Evolutionary conservation across 2,113 vertebrate genomes (phyloP), one percentile per base, ranked within the genome.

Genomic region (Gallinago jamesoni): DNA sequence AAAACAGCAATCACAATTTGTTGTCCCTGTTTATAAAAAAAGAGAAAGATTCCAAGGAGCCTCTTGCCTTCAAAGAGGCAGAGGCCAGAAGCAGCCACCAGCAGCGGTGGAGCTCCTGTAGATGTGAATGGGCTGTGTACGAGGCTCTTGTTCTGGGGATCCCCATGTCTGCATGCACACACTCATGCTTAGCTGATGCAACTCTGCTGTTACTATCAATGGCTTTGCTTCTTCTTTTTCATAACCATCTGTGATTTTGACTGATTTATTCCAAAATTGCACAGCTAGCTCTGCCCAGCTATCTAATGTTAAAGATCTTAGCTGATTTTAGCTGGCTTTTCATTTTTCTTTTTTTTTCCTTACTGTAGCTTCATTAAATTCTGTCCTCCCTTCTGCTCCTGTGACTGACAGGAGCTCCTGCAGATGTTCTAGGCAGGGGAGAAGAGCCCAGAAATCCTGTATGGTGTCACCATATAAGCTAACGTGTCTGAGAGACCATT

Each of bases 161-260:
- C 47, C 17, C 2, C 2, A 27, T 56, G 20, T 79, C 45, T 84
- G 57, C 67, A 35, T 9, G 52, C 48, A n/a, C 43, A 33, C 33
- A 24, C 53, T n/a, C 5, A 2, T 57, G 22, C 48, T 83, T 57
- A 77, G 45, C 74, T 82, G 67, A 91, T 74, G 57, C 30, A 91
- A 48, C 62, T 84, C 72, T 55, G 43, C 80, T 68, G 79, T 68
- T 85, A 62, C 35, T 48, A 78, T 67, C 66, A 92, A 85, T 56
- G 86, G 33, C 33, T 94, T 95, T 84, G 73, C 62, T 88, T 57
- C 83, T 94, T 86, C 91, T 93, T 95, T 90, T 90, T 80, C 56
- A 37, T 52, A 21, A 62, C 68, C 57, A 82, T 91, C 76, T 91
- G 78, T 2, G 7, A 80, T 52, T 95, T 94, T 93, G 85, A 97